Percentiles rank a stretch among this genome's conserved stretches.
These are phyloP conservation scores for Euthynnus affinis DNA, from an alignment of 2,797 vertebrate species.

Conservation along the genomic window DNA sequence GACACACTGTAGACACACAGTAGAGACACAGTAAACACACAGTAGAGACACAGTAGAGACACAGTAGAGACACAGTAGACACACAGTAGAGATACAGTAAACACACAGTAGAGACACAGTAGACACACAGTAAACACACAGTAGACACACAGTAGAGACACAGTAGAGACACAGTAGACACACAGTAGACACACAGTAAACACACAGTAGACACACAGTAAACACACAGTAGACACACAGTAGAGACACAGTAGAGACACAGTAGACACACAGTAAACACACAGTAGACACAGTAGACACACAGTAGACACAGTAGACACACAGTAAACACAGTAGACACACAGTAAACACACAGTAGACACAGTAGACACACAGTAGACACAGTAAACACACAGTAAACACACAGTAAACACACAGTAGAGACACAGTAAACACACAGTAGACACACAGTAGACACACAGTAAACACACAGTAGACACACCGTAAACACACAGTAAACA, in stretches of 20 bases:
- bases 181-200: not conserved
- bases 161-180: too few relatives aligned
- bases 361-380: not conserved
- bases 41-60: not conserved
- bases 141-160: not conserved
- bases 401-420: not conserved
- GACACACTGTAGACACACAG: not conserved
- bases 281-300: not conserved
- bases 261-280: not conserved
- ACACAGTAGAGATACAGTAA: too few relatives aligned
- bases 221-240: too few relatives aligned
- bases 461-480: not conserved
- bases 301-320: not conserved
- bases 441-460: too few relatives aligned
- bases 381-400: too few relatives aligned
- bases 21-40: too few relatives aligned
- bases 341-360: not conserved
- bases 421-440: too few relatives aligned
- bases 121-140: too few relatives aligned
- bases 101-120: not conserved
- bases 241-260: not conserved
- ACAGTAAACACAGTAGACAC: not conserved
- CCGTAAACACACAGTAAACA: not conserved
- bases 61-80: not conserved
- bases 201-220: not conserved